Evolutionary conservation across 2,113 vertebrate species (phyloP).

Genomic region (Paradisaea rubra): DNA sequence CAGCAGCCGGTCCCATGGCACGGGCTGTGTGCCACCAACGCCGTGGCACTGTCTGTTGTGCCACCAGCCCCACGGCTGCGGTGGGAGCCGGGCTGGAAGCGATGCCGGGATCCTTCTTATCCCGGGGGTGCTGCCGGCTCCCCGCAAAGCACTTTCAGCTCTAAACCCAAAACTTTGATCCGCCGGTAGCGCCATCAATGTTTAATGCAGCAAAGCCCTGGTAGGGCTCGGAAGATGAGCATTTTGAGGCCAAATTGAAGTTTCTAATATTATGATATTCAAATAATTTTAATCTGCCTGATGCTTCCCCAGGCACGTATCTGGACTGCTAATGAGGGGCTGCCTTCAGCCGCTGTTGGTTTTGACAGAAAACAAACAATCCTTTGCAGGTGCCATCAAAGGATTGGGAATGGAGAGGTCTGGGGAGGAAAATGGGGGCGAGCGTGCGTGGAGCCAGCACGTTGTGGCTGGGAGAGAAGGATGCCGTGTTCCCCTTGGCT

Average conservation of each 20-base stretch:
- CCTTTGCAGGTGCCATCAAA: constrained; percentile 32
- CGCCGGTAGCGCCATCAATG: constrained; percentile 55
- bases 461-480: accelerated
- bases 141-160: not conserved
- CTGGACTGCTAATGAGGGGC: constrained; percentile 59
- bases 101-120: not conserved
- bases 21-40: not conserved
- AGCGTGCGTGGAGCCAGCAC: not conserved
- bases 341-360: constrained; percentile 1
- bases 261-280: constrained; percentile 59
- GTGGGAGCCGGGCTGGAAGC: not conserved
- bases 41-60: not conserved
- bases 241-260: constrained; percentile 59
- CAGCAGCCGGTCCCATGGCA: not conserved
- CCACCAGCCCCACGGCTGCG: not conserved
- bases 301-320: constrained; percentile 23
- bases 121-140: not conserved
- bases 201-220: constrained; percentile 69
- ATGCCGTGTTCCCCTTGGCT: accelerated
- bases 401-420: not conserved
- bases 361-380: constrained; percentile 57
- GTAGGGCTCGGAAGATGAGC: constrained; percentile 44
- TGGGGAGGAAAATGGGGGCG: constrained; percentile 32
- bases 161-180: constrained; percentile 65
- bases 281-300: constrained; percentile 26